Conservation (phyloP, 2,113 vertebrate genomes). For the Vicugna pacos region DNA sequence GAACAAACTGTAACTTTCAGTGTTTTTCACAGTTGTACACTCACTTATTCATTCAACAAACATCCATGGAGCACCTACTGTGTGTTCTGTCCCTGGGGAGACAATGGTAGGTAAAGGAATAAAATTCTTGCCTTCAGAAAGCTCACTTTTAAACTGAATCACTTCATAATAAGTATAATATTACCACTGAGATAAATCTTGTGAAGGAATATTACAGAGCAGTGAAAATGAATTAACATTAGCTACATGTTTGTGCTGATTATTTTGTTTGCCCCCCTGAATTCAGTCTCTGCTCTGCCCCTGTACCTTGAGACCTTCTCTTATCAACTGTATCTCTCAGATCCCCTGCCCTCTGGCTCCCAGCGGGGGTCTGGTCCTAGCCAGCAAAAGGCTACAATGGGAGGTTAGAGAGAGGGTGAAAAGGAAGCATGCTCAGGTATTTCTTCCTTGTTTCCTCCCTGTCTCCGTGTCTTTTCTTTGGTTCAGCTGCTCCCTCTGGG, state of each 20-base stretch:
- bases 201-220: background rate
- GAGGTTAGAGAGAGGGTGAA: background rate
- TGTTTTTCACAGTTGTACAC: background rate
- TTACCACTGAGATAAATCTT: background rate
- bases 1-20: background rate
- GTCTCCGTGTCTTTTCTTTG: background rate
- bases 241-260: background rate
- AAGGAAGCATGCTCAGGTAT: background rate
- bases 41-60: background rate
- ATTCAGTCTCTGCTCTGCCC: background rate
- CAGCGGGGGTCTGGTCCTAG: background rate
- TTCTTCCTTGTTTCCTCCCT: background rate
- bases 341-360: background rate
- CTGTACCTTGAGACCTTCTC: background rate
- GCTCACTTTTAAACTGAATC: background rate
- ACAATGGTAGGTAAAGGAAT: background rate
- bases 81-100: background rate
- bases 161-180: background rate
- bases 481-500: background rate
- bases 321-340: background rate
- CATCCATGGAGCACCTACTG: background rate
- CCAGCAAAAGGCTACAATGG: background rate
- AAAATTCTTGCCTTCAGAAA: background rate
- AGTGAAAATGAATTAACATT: background rate
- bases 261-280: background rate